Evolutionary conservation across 2,797 vertebrate species (phyloP).

Genomic region (Cheirogaleus major): DNA sequence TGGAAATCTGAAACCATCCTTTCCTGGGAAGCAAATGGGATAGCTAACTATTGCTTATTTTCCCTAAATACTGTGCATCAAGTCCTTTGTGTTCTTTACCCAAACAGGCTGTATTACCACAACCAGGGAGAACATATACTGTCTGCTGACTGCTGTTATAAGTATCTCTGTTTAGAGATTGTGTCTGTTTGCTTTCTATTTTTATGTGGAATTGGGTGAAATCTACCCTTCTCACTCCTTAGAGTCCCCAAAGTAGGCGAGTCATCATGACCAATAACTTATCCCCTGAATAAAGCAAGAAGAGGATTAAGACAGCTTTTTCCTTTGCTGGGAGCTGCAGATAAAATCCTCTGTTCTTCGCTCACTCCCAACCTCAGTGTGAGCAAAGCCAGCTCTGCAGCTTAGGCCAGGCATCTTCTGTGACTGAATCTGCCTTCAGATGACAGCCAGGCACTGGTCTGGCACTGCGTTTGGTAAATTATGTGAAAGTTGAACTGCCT

Average conservation of each 20-base stretch:
- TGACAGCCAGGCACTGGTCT: background rate
- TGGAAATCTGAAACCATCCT: background rate
- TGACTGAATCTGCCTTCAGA: background rate
- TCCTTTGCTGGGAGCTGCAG: background rate
- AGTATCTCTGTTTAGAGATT: background rate
- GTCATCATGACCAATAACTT: background rate
- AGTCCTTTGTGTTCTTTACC: background rate
- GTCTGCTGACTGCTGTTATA: background rate
- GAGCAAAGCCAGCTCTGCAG: background rate
- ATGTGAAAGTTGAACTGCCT: background rate
- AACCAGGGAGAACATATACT: rapidly evolving
- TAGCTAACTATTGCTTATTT: background rate
- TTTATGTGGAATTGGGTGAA: background rate
- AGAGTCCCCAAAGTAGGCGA: background rate
- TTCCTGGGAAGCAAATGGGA: background rate
- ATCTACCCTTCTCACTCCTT: background rate
- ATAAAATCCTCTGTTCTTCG: background rate
- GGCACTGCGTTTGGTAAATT: background rate
- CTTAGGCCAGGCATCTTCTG: background rate
- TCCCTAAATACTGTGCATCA: background rate
- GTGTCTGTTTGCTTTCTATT: background rate
- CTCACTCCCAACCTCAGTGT: background rate
- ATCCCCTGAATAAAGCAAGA: background rate
- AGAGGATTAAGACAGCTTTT: background rate
- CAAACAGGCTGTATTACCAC: background rate